These are phyloP conservation scores for Lathamus discolor DNA, from an alignment of 2,113 vertebrate genomes.

Conservation along the genomic window DNA sequence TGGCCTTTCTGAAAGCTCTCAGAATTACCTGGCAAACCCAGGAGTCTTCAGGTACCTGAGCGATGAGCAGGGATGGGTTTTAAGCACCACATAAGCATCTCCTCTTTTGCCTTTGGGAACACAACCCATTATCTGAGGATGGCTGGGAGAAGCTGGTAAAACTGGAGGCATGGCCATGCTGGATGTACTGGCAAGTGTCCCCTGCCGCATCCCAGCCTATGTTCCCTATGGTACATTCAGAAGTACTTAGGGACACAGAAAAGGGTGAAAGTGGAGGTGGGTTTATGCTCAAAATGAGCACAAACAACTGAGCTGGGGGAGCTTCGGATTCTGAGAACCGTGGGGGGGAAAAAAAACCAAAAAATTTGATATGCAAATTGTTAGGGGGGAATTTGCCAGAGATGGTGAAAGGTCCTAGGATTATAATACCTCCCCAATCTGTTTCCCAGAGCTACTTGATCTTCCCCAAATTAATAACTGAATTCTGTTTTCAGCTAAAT, in stretches of 20 bases:
- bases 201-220: accelerated
- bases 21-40: background rate
- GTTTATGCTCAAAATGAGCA: background rate
- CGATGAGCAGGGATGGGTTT: background rate
- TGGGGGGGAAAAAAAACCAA: accelerated
- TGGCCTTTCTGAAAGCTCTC: background rate
- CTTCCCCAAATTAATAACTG: background rate
- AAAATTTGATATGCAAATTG: background rate
- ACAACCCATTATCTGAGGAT: background rate
- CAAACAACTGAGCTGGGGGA: background rate
- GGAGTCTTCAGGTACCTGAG: background rate
- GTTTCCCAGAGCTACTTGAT: background rate
- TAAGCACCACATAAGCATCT: background rate
- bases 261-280: background rate
- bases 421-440: background rate
- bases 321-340: background rate
- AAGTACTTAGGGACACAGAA: background rate
- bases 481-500: background rate
- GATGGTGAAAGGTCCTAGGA: background rate
- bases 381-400: background rate
- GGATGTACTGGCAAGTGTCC: background rate
- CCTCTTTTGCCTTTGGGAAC: background rate
- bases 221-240: accelerated
- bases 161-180: background rate
- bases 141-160: background rate